Percentiles rank a stretch among this genome's conserved stretches.
Conservation (phyloP, 2,797 vertebrate species). For the Peromyscus eremicus region DNA sequence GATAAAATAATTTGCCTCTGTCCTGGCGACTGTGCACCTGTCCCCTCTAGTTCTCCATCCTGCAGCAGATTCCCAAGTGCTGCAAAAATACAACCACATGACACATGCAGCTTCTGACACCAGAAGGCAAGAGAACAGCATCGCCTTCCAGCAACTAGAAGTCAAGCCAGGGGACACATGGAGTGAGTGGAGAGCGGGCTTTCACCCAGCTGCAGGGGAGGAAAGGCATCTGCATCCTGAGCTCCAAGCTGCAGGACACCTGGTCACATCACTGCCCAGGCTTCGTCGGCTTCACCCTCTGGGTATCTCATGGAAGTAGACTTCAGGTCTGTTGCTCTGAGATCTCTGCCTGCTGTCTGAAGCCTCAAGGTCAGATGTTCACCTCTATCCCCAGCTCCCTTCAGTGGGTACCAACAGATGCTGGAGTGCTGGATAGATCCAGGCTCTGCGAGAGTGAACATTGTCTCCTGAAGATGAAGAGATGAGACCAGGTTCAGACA, state of each 20-base stretch:
- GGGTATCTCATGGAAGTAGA: neutral
- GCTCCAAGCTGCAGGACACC: neutral
- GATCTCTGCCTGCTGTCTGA: neutral
- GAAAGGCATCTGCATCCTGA: neutral
- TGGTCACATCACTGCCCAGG: no score
- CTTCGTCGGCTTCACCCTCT: neutral
- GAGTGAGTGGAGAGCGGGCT: neutral
- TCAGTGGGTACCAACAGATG: neutral
- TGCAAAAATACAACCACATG: conserved; percentile 83
- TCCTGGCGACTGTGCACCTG: conserved; percentile 82
- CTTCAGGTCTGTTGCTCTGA: neutral
- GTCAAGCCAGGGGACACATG: neutral
- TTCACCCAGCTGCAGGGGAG: neutral
- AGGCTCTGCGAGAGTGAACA: neutral
- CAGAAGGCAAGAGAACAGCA: neutral
- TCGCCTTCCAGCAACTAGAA: neutral
- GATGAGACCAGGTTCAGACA: neutral
- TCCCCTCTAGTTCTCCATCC: conserved; percentile 75
- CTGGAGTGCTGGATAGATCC: rapidly evolving
- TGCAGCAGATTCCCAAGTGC: conserved; percentile 77
- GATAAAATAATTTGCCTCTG: conserved; percentile 86
- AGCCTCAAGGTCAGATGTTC: neutral
- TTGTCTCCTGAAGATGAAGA: neutral
- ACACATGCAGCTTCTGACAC: conserved; percentile 62
- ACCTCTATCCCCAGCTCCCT: neutral